Evolutionary conservation across 2,888 invertebrate genomes (phyloP).

Genomic region (Julus scanicus): DNA sequence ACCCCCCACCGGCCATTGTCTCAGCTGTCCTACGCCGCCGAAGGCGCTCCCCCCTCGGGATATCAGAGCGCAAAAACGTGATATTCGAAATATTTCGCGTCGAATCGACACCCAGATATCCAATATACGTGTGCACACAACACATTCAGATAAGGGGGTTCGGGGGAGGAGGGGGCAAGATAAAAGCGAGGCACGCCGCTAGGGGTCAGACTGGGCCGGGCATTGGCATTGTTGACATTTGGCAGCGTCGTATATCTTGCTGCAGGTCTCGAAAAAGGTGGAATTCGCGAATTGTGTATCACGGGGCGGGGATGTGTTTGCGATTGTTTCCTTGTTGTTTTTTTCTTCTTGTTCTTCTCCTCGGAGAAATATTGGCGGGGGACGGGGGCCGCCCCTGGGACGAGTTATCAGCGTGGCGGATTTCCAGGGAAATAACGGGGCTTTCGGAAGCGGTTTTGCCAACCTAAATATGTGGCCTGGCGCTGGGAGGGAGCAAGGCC

Average conservation of each 20-base stretch:
- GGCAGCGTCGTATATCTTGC: slow-evolving; percentile 8
- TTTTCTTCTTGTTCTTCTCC: neutral
- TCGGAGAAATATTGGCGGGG: neutral
- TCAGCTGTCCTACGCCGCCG: neutral
- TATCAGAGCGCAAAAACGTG: neutral
- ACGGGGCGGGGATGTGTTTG: neutral
- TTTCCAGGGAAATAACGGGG: neutral
- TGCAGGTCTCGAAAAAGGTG: neutral
- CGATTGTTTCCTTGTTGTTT: neutral
- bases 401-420: neutral
- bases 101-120: neutral
- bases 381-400: neutral
- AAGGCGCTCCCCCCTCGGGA: neutral
- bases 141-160: neutral
- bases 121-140: neutral
- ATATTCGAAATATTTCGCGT: neutral
- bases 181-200: neutral
- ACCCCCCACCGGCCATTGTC: neutral
- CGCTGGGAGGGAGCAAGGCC: too few species aligned
- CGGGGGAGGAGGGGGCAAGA: neutral
- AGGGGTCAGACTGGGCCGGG: slow-evolving; percentile 27
- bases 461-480: neutral
- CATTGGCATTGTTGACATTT: slow-evolving; percentile 26
- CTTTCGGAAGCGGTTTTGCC: neutral
- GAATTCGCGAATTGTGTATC: neutral